A percentile compares a stretch with the other conserved stretches of the same genome.
phyloP scores from a whole-genome alignment of 2,888 invertebrate species.

The Thereva unica region DNA sequence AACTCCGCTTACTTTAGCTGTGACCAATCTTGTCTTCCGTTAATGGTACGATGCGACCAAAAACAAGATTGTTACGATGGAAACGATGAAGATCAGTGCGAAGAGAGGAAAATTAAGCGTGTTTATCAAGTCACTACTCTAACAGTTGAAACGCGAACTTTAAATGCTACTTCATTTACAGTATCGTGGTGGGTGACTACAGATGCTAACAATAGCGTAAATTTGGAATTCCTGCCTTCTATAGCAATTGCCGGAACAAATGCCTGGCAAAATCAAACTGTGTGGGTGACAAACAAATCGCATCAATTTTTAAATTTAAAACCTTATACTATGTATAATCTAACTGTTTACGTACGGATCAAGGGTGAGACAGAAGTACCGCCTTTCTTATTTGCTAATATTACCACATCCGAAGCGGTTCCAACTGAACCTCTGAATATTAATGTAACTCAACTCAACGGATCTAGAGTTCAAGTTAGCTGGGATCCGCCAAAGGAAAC shows the following conservation, averaged over 20 bases:
- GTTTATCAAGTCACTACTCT: constrained; percentile 65
- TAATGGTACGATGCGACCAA: constrained; percentile 68
- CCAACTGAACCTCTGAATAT: constrained; percentile 73
- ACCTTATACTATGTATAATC: constrained; percentile 76
- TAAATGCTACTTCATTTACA: constrained; percentile 66
- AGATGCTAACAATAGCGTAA: constrained; percentile 49
- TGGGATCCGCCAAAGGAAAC: constrained; percentile 72
- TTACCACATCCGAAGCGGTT: constrained; percentile 71
- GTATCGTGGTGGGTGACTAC: constrained; percentile 66
- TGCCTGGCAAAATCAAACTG: constrained; percentile 63
- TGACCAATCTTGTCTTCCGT: constrained; percentile 66
- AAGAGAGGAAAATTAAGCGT: constrained; percentile 52
- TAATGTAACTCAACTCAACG: constrained; percentile 67
- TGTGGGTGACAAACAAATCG: constrained; percentile 67
- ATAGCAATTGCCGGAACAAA: constrained; percentile 60
- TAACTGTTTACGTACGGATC: constrained; percentile 74
- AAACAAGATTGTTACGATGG: constrained; percentile 73
- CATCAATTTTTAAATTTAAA: constrained; percentile 67
- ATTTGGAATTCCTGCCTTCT: constrained; percentile 70
- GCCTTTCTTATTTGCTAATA: constrained; percentile 66
- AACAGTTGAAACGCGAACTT: constrained; percentile 67
- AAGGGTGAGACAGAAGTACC: constrained; percentile 61
- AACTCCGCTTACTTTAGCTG: constrained; percentile 62
- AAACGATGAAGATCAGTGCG: constrained; percentile 73
- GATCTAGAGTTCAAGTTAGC: constrained; percentile 66